Conservation (phyloP, 1,140 invertebrate genomes). For the Anoplophora glabripennis region DNA sequence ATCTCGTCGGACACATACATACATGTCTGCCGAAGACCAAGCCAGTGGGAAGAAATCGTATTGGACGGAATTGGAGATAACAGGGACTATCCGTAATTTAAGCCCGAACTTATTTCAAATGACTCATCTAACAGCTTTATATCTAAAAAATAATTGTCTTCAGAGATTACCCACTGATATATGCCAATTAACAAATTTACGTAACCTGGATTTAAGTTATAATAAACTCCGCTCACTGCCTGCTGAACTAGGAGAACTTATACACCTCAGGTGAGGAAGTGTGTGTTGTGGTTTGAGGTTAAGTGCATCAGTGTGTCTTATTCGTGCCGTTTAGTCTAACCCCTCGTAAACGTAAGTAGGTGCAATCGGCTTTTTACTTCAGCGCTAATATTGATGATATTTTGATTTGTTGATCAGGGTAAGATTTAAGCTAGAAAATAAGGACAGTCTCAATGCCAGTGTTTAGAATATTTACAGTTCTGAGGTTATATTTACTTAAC, state of each 20-base stretch:
- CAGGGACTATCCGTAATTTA: slow-evolving; percentile 88
- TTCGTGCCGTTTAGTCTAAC: too few species aligned
- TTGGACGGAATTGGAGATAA: slow-evolving; percentile 60
- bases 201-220: slow-evolving; percentile 86
- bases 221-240: slow-evolving; percentile 93
- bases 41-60: slow-evolving; percentile 86
- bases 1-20: slow-evolving; percentile 76
- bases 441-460: too few species aligned
- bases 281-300: not conserved
- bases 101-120: slow-evolving; percentile 88
- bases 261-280: slow-evolving; percentile 73
- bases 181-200: slow-evolving; percentile 75
- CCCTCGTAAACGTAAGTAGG: too few species aligned
- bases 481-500: too few species aligned
- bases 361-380: too few species aligned
- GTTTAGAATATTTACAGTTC: too few species aligned
- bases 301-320: not conserved
- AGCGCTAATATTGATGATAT: too few species aligned
- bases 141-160: slow-evolving; percentile 93
- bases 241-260: slow-evolving; percentile 92
- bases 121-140: slow-evolving; percentile 86
- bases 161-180: slow-evolving; percentile 87
- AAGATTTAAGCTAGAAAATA: too few species aligned
- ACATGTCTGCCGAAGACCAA: slow-evolving; percentile 89
- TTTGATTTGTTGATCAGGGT: too few species aligned